A percentile compares a stretch with the other conserved stretches of the same genome.
phyloP scores from a whole-genome alignment of 2,113 vertebrate species.

The Psilopsiagon aurifrons region DNA sequence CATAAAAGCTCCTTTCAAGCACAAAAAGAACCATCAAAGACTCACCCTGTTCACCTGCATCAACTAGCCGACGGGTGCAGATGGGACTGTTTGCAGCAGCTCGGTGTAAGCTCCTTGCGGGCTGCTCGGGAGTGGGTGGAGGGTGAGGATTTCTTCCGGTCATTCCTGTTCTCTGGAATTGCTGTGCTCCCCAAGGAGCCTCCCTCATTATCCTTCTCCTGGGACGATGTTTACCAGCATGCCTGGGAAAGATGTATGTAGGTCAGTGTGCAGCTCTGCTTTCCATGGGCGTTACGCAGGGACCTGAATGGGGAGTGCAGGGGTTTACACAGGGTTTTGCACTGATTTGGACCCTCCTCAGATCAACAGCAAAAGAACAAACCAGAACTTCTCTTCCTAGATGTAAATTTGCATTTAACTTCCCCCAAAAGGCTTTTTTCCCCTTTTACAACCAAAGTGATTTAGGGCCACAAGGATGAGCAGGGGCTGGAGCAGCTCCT shows the following conservation, averaged over 20 bases:
- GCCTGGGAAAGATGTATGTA: neutral
- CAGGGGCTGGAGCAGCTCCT: neutral
- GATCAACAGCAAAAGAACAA: neutral
- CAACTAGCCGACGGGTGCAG: neutral
- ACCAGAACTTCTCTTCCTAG: neutral
- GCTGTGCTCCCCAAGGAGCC: neutral
- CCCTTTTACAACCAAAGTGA: rapidly evolving
- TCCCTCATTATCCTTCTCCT: neutral
- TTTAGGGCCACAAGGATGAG: neutral
- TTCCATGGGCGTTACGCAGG: rapidly evolving
- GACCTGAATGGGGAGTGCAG: rapidly evolving
- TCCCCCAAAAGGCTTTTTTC: neutral
- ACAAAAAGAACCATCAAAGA: rapidly evolving
- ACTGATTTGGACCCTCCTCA: neutral
- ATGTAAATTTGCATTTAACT: neutral
- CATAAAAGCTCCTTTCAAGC: neutral
- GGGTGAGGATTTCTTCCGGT: constrained; percentile 18
- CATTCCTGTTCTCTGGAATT: constrained; percentile 40
- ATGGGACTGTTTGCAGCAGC: neutral
- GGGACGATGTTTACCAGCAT: neutral
- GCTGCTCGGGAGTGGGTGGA: neutral
- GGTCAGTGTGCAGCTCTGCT: neutral
- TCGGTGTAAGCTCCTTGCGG: neutral
- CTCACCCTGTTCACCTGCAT: constrained; percentile 12
- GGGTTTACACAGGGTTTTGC: neutral